These are phyloP conservation scores for Mirza zaza DNA, from an alignment of 2,113 vertebrate genomes.

Conservation along the genomic window DNA sequence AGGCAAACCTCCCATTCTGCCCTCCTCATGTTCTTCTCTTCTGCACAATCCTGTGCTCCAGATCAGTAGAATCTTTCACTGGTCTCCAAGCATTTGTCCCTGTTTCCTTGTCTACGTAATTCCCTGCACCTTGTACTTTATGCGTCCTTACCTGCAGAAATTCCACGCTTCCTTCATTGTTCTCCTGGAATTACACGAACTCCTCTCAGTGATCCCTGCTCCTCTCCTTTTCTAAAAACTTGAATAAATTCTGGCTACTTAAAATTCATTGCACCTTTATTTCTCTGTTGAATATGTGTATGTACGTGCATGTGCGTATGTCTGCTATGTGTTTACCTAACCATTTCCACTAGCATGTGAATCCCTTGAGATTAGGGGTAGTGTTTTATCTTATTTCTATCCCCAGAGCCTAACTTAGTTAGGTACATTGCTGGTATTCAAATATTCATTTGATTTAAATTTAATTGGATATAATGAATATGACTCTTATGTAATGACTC, in stretches of 20 bases:
- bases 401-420: neutral
- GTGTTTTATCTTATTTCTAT: neutral
- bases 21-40: neutral
- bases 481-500: neutral
- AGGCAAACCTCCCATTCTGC: neutral
- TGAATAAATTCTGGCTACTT: neutral
- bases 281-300: neutral
- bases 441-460: constrained; percentile 29
- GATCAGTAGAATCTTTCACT: neutral
- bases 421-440: neutral
- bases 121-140: neutral
- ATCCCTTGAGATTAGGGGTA: neutral
- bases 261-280: neutral
- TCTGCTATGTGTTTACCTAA: neutral
- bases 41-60: neutral
- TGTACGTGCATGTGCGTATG: neutral
- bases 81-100: neutral
- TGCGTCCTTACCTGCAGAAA: fast-evolving
- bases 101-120: neutral
- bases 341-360: neutral
- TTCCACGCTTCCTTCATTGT: neutral
- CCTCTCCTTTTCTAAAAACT: neutral
- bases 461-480: constrained; percentile 11
- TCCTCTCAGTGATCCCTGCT: neutral
- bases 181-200: neutral